A percentile compares a stretch with the other conserved stretches of the same genome.
Evolutionary conservation across 2,888 invertebrate species (phyloP).

Genomic region (Trachelus troglodyta): DNA sequence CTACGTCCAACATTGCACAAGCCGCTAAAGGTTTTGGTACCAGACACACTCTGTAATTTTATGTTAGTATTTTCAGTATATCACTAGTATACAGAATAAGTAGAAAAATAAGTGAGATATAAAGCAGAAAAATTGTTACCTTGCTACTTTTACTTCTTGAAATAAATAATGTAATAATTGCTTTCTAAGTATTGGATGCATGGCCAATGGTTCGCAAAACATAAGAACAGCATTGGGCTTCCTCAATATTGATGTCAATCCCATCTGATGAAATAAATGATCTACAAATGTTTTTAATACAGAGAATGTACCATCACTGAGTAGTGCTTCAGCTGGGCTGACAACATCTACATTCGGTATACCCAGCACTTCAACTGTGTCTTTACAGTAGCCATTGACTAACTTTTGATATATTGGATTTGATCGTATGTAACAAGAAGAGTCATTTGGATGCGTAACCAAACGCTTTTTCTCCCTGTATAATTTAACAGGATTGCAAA

Average conservation of each 20-base stretch:
- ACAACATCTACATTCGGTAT: conserved; percentile 64
- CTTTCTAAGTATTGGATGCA: conserved; percentile 59
- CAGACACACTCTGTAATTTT: conserved; percentile 57
- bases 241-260: conserved; percentile 55
- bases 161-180: conserved; percentile 64
- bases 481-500: conserved; percentile 61
- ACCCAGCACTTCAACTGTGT: conserved; percentile 59
- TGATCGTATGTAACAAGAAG: conserved; percentile 52
- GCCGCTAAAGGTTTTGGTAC: conserved; percentile 65
- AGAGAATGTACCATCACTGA: conserved; percentile 57
- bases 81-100: background rate
- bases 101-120: background rate
- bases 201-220: conserved; percentile 64
- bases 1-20: conserved; percentile 61
- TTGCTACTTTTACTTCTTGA: conserved; percentile 64
- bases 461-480: conserved; percentile 61
- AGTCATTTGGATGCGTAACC: conserved; percentile 50
- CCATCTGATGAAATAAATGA: conserved; percentile 65
- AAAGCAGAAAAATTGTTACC: conserved; percentile 42
- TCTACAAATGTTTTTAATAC: conserved; percentile 61
- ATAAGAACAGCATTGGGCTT: conserved; percentile 63
- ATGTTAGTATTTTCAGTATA: background rate
- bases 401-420: conserved; percentile 62
- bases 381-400: conserved; percentile 62
- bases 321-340: conserved; percentile 63